Percentiles rank a stretch among this genome's conserved stretches.
Conservation (phyloP, 2,888 invertebrate genomes). For the Entomobrya multifasciata region DNA sequence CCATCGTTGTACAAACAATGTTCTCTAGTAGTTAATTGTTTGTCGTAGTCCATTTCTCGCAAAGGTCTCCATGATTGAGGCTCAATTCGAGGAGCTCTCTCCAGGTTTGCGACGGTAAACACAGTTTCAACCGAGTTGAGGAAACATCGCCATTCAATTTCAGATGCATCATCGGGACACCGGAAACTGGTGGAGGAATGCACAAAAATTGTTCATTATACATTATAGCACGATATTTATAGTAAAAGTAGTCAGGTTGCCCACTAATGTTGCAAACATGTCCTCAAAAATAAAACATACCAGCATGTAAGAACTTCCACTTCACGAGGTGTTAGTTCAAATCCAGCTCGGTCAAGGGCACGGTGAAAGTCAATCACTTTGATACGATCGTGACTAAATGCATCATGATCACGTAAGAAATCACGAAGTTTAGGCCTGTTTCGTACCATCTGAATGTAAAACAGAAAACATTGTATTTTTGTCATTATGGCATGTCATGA, state of each 20-base stretch:
- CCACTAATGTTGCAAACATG: background rate
- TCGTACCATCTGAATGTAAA: constrained; percentile 78
- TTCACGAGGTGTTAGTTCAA: constrained; percentile 86
- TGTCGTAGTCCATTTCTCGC: constrained; percentile 79
- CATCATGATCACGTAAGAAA: constrained; percentile 77
- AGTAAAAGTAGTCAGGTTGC: background rate
- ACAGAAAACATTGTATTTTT: too few species aligned
- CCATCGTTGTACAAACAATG: constrained; percentile 75
- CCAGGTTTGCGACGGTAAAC: constrained; percentile 85
- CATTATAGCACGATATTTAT: background rate
- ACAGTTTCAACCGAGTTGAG: constrained; percentile 87
- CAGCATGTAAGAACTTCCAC: constrained; percentile 87
- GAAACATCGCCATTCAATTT: constrained; percentile 83
- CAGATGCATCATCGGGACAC: constrained; percentile 77
- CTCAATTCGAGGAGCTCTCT: constrained; percentile 86
- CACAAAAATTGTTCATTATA: background rate
- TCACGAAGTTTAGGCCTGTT: constrained; percentile 76
- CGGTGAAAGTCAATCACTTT: constrained; percentile 85
- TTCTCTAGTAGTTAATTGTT: constrained; percentile 70
- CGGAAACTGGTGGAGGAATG: constrained; percentile 71
- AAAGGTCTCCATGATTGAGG: constrained; percentile 82
- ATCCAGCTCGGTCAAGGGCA: constrained; percentile 86
- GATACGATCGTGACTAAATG: constrained; percentile 76
- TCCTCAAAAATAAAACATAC: constrained; percentile 82
- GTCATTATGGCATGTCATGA: too few species aligned